phyloP scores from a whole-genome alignment of 2,113 vertebrate species.

The Syrmaticus mikado region DNA sequence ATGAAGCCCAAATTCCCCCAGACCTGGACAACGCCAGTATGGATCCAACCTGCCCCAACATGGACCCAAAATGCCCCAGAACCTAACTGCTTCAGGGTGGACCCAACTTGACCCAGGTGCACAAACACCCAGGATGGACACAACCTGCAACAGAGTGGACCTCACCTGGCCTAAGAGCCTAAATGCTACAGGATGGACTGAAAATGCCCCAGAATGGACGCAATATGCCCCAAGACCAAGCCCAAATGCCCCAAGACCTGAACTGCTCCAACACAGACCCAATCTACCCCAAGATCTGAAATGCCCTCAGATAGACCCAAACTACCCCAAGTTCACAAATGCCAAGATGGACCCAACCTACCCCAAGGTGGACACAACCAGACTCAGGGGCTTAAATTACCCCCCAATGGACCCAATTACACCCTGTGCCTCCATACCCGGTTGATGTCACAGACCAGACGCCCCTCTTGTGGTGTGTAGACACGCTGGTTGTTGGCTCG shows the following conservation, averaged over 20 bases:
- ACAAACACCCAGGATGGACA: not conserved
- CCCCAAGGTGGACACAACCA: no score
- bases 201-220: not conserved
- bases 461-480: slow-evolving; percentile 92
- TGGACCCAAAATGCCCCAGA: not conserved
- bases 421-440: slow-evolving; percentile 76
- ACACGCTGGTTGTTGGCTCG: slow-evolving; percentile 97
- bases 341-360: not conserved
- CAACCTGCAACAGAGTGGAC: no score
- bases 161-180: not conserved
- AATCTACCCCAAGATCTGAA: not conserved
- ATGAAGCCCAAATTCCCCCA: no score
- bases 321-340: not conserved
- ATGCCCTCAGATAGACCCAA: not conserved
- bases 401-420: not conserved
- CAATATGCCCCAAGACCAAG: not conserved
- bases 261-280: not conserved
- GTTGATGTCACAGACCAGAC: slow-evolving; percentile 96
- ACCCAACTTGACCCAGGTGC: not conserved
- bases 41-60: no score
- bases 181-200: not conserved
- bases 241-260: not conserved
- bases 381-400: no score
- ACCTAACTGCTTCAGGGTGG: no score
- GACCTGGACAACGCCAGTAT: not conserved